A percentile compares a stretch with the other conserved stretches of the same genome.
Evolutionary conservation across 53 echinoderm and acorn worm genomes (phyloP).

Genomic region (Temnopleurus reevesii): DNA sequence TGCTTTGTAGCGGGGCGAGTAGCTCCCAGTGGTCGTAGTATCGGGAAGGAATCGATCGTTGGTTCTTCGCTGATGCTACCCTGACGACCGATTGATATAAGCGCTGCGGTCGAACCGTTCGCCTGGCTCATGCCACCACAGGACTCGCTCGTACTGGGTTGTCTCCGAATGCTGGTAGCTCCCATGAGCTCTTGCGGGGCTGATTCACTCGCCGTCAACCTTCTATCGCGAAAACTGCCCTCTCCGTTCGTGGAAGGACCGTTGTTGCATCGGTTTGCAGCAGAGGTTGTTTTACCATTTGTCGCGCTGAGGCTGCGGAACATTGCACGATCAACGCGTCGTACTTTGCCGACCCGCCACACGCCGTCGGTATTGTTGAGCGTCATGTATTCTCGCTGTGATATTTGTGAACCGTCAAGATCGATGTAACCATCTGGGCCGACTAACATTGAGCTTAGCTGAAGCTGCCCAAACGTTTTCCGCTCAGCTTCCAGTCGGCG

Average conservation of each 20-base stretch:
- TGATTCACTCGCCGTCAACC: conserved; percentile 39
- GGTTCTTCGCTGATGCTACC: conserved; percentile 52
- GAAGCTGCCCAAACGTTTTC: conserved; percentile 69
- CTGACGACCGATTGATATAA: conserved; percentile 47
- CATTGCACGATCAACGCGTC: conserved; percentile 75
- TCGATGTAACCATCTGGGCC: conserved; percentile 96
- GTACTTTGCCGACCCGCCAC: conserved; percentile 78
- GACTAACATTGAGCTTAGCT: conserved; percentile 71
- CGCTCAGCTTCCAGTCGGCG: conserved; percentile 74
- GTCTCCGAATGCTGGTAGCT: conserved; percentile 4
- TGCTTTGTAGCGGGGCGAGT: conserved; percentile 6
- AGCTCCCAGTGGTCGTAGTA: not conserved
- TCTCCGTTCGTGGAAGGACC: conserved; percentile 10
- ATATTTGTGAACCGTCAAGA: conserved; percentile 91
- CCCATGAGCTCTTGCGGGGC: conserved; percentile 11
- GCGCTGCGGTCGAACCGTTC: conserved; percentile 51
- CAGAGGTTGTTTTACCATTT: conserved; percentile 15
- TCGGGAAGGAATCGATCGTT: conserved; percentile 23
- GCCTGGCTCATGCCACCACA: conserved; percentile 36
- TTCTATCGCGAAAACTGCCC: conserved; percentile 44
- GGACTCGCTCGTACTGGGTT: conserved; percentile 45
- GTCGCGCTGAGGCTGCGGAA: conserved; percentile 62
- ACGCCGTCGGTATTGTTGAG: conserved; percentile 90
- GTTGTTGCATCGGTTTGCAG: conserved; percentile 31
- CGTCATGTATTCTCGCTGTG: conserved; percentile 93